These are phyloP conservation scores for Sebastes kiyomatsui DNA, from an alignment of 2,797 vertebrate species.

Conservation along the genomic window DNA sequence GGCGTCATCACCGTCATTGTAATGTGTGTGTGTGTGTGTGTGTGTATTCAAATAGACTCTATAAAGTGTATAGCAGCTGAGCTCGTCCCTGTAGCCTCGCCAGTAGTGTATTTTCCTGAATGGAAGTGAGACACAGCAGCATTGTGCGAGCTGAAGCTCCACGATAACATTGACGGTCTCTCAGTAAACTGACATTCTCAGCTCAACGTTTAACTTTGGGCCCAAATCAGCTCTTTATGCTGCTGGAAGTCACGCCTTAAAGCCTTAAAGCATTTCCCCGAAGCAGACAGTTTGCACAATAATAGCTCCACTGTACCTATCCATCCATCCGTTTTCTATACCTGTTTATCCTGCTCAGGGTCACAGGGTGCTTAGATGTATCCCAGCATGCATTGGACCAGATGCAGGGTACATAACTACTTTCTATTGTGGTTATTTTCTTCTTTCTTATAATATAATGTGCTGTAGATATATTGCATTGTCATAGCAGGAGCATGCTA, in stretches of 20 bases:
- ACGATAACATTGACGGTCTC: neutral
- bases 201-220: neutral
- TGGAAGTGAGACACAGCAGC: neutral
- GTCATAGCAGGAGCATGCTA: neutral
- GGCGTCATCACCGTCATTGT: slow-evolving; percentile 1
- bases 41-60: neutral
- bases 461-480: neutral
- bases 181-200: slow-evolving; percentile 2
- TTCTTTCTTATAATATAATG: neutral
- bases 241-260: neutral
- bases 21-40: neutral
- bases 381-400: neutral
- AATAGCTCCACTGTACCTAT: neutral
- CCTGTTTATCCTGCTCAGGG: neutral
- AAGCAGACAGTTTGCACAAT: neutral
- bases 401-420: neutral
- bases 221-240: neutral
- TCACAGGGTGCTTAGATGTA: neutral
- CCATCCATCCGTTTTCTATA: neutral
- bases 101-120: neutral
- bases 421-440: neutral
- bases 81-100: neutral
- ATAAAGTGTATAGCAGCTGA: neutral
- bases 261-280: neutral
- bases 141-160: neutral